phyloP scores from a whole-genome alignment of 2,113 vertebrate genomes.

The Campylorhamphus procurvoides region DNA sequence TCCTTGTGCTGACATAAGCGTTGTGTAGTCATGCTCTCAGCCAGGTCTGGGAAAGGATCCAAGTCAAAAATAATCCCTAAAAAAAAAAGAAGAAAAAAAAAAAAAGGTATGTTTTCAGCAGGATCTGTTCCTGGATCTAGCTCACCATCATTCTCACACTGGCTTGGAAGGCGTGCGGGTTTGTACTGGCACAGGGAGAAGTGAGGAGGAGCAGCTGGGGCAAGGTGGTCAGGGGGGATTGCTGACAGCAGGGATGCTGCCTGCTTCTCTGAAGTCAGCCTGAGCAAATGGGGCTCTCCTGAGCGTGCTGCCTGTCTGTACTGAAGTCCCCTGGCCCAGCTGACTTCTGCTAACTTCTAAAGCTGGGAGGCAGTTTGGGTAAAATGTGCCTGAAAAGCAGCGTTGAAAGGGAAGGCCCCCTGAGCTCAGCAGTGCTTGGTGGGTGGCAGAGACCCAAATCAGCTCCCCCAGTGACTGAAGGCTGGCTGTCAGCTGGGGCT shows the following conservation, averaged over 20 bases:
- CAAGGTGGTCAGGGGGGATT: background rate
- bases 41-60: constrained; percentile 48
- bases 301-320: background rate
- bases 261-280: background rate
- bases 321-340: fast-evolving
- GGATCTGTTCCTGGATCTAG: constrained; percentile 35
- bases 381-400: background rate
- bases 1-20: constrained; percentile 64
- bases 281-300: background rate
- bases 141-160: background rate
- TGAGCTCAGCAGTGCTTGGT: background rate
- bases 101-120: background rate
- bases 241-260: background rate
- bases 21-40: constrained; percentile 41
- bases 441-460: background rate
- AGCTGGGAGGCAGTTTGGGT: background rate
- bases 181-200: background rate
- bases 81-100: background rate
- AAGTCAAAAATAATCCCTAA: constrained; percentile 48
- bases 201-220: background rate
- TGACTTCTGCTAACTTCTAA: background rate
- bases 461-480: background rate
- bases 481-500: background rate
- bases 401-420: background rate
- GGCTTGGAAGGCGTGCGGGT: background rate